These are phyloP conservation scores for Epinephelus fuscoguttatus DNA, from an alignment of 2,113 vertebrate species.

Conservation along the genomic window DNA sequence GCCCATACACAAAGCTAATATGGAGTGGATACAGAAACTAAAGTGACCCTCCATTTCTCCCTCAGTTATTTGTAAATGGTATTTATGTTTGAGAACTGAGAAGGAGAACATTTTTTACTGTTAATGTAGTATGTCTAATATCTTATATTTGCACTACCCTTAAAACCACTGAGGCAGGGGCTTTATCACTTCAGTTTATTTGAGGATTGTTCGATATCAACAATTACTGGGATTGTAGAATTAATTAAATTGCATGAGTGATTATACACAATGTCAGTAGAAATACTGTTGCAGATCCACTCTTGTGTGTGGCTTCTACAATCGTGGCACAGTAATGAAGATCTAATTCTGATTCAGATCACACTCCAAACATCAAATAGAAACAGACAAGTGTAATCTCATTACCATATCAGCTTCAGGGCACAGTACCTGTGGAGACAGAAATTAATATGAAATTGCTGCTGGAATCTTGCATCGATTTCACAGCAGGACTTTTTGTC, in stretches of 20 bases:
- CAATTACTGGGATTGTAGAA: neutral
- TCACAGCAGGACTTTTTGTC: slow-evolving; percentile 36
- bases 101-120: neutral
- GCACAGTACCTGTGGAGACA: slow-evolving; percentile 48
- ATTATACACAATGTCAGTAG: neutral
- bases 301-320: neutral
- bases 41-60: neutral
- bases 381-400: slow-evolving; percentile 54
- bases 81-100: neutral
- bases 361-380: slow-evolving; percentile 41
- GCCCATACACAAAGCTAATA: neutral
- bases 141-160: neutral
- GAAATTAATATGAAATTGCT: slow-evolving; percentile 62
- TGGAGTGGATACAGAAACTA: neutral
- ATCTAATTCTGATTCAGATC: slow-evolving; percentile 38
- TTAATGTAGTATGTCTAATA: neutral
- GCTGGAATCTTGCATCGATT: slow-evolving; percentile 44
- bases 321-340: slow-evolving; percentile 13
- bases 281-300: neutral
- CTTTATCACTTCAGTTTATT: neutral
- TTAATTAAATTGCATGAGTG: neutral
- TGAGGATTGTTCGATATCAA: neutral
- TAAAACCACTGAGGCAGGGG: neutral
- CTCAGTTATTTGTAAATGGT: neutral
- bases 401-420: slow-evolving; percentile 60